Evolutionary conservation across 2,113 vertebrate genomes (phyloP), one percentile per base, ranked within the genome.

Genomic region (Ophiodon elongatus): DNA sequence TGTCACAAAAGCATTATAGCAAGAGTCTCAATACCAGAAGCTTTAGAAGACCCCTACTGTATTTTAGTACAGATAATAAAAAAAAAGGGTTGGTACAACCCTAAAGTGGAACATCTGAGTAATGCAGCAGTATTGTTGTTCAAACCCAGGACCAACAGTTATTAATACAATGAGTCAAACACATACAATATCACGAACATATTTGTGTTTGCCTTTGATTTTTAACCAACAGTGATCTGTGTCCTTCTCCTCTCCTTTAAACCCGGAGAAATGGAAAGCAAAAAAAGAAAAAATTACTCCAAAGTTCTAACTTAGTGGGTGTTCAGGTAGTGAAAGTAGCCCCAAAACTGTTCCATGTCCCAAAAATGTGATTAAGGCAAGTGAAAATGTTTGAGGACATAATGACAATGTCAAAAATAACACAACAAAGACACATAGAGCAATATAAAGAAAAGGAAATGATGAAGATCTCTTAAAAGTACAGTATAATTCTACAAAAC

Each of bases 211-310:
- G 10, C 37, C 47, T 65, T 65, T 52, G 0, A 73, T 59, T 70
- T 65, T 17, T 37, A 27, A 25, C 50, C 11, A 7, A 2, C 41
- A 23, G 27, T 21, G 13, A 4, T 25, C n/a, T 2, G 8, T 52
- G 14, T 82, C 35, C n/a, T 82, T 80, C 39, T 84, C 54, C 14
- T 47, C 35, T 72, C 64, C 35, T 80, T 91, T 83, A 73, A 90
- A 85, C 29, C 68, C 73, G 43, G 13, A 62, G 21, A 77, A 60
- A 82, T 73, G n/a, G 7, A 68, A 60, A 21, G 41, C 8, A 35
- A 75, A 70, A 50, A 11, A 25, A 0, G 64, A 19, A 25, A 33
- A 52, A 60, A 65, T 6, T 1, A 82, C 35, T 52, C 11, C 29
- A 33, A 29, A 21, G 75, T 17, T 54, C 29, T 35, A 33, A 35